Conservation (phyloP, 2,888 invertebrate genomes). For the Craniophora ligustri region DNA sequence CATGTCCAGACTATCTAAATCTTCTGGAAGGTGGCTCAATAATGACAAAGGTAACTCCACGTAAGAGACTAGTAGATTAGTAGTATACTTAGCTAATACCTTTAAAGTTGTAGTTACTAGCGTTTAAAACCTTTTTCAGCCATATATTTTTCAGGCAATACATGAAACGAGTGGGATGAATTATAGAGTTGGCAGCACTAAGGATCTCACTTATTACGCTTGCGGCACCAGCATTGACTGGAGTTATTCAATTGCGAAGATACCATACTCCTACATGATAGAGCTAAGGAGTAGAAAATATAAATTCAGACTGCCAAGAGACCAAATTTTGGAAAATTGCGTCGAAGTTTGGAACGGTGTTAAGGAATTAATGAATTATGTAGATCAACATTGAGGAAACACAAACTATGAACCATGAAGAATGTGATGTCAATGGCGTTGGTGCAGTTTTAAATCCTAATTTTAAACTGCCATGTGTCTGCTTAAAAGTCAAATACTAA, state of each 20-base stretch:
- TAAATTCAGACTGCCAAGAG: conserved; percentile 75
- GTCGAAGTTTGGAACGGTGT: conserved; percentile 76
- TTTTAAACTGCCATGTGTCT: conserved; percentile 6
- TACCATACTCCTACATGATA: conserved; percentile 83
- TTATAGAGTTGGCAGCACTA: conserved; percentile 82
- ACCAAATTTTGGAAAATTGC: conserved; percentile 77
- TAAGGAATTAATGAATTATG: conserved; percentile 73
- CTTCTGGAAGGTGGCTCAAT: conserved; percentile 76
- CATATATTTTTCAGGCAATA: conserved; percentile 72
- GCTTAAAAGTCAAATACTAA: conserved; percentile 18
- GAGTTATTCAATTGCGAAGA: conserved; percentile 81
- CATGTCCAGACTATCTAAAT: conserved; percentile 77
- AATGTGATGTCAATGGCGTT: conserved; percentile 9
- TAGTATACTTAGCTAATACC: not conserved
- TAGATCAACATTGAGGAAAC: conserved; percentile 62
- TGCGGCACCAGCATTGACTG: conserved; percentile 84
- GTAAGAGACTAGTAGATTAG: conserved; percentile 54
- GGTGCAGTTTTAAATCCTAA: not conserved
- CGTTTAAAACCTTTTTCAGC: not conserved
- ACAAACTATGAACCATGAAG: not conserved
- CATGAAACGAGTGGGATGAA: conserved; percentile 74
- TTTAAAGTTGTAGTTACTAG: not conserved
- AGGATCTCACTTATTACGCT: conserved; percentile 80
- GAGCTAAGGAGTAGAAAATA: conserved; percentile 77
- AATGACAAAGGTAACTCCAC: conserved; percentile 80